Conservation (phyloP, 2,888 invertebrate genomes). For the Acleris literana region DNA sequence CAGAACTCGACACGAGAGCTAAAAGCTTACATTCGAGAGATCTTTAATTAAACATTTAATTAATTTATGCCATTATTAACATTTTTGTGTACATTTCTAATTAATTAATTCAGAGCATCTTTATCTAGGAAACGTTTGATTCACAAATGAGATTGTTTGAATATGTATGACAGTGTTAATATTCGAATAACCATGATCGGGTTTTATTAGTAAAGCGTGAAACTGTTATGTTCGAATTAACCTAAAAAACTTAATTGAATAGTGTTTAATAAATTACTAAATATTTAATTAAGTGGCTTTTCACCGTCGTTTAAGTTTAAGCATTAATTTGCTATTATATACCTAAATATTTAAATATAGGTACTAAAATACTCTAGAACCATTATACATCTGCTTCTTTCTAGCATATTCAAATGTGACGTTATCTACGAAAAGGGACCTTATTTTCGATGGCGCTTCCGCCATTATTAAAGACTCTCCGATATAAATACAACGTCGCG, state of each 20-base stretch:
- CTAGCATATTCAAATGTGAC: too few relatives aligned
- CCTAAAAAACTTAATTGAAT: conserved; percentile 29
- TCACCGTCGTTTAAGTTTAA: neutral
- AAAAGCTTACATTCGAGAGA: conserved; percentile 7
- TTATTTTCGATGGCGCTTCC: too few relatives aligned
- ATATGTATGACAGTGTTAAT: conserved; percentile 28
- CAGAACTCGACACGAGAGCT: neutral
- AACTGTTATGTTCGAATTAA: conserved; percentile 28
- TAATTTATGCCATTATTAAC: conserved; percentile 19
- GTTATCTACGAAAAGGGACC: too few relatives aligned
- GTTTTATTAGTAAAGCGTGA: conserved; percentile 23
- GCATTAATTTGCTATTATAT: too few relatives aligned
- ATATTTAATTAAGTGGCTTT: conserved; percentile 2
- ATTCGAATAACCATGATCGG: conserved; percentile 24
- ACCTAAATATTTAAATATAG: too few relatives aligned
- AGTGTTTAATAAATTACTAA: conserved; percentile 8
- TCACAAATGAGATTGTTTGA: conserved; percentile 6
- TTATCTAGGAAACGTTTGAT: conserved; percentile 15
- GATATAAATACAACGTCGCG: too few relatives aligned
- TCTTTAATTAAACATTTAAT: conserved; percentile 17
- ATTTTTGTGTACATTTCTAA: conserved; percentile 21
- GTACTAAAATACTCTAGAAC: too few relatives aligned
- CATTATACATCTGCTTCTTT: too few relatives aligned
- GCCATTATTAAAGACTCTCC: too few relatives aligned
- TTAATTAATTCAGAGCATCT: conserved; percentile 28